Evolutionary conservation across 2,888 invertebrate species (phyloP).

Genomic region (Ormia ochracea): DNA sequence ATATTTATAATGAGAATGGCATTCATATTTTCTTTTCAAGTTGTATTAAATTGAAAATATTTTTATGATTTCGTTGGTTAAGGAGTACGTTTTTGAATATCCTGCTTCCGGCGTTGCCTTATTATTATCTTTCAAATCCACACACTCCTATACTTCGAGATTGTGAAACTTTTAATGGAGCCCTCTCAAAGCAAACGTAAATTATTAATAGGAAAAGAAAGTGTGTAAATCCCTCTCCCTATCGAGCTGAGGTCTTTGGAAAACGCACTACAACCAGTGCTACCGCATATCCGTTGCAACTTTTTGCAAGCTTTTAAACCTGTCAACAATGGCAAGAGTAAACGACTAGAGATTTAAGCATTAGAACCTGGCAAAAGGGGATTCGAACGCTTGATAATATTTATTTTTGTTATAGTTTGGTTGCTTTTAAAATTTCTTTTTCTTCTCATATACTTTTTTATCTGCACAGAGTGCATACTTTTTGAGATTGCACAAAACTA

Average conservation of each 20-base stretch:
- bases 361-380: neutral
- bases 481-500: conserved; percentile 33
- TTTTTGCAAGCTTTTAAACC: conserved; percentile 23
- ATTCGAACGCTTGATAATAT: conserved; percentile 30
- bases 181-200: neutral
- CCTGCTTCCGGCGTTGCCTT: too few species aligned
- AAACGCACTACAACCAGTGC: neutral
- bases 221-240: neutral
- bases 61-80: too few species aligned
- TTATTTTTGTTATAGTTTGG: conserved; percentile 26
- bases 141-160: too few species aligned
- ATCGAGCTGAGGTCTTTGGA: neutral
- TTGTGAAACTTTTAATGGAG: too few species aligned
- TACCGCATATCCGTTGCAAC: neutral
- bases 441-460: neutral
- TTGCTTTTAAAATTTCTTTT: neutral
- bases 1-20: too few species aligned
- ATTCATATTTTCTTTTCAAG: too few species aligned
- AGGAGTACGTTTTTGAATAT: too few species aligned
- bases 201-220: neutral
- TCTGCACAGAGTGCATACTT: conserved; percentile 21
- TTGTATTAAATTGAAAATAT: too few species aligned
- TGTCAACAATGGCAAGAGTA: conserved; percentile 29
- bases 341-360: conserved; percentile 4
- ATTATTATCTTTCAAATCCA: too few species aligned